Base-by-base conservation (phyloP, 1,140 invertebrate species). In the Chlorops oryzae region DNA sequence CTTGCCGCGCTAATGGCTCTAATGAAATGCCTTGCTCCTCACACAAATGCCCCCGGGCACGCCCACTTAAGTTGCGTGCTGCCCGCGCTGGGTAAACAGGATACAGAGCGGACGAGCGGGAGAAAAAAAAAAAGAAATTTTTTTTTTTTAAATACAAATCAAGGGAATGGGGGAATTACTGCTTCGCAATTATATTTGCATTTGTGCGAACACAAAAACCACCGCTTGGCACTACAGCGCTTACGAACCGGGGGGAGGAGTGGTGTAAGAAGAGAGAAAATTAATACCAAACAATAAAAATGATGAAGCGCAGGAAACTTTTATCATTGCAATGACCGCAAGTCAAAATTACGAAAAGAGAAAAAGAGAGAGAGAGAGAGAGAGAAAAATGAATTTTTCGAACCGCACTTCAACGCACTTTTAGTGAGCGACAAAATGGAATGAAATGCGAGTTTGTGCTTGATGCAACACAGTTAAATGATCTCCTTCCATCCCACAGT, bases 131-230 rank as follows among this genome's bases (percentile, higher is more conserved):
- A n/a, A 5, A 45, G 24, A n/a, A 44, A n/a, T 27, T 18, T 10
- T 17, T 6, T 27, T 20, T 27, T 12, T 20, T 35, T 32, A 39
- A 40, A 32, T 43, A 35, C 25, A 25, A 21, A 28, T 20, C 37
- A 52, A 34, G 23, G n/a, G n/a, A n/a, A n/a, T n/a, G n/a, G n/a
- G n/a, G n/a, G n/a, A n/a, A n/a, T n/a, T n/a, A n/a, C n/a, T n/a
- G n/a, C n/a, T n/a, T n/a, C 41, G 51, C 65, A 69, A 69, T 69
- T 69, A 69, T 69, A 69, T 69, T 69, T 69, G 65, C 65, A 69
- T 69, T 69, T 69, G 65, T 68, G 62, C 58, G 62, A 63, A 39
- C 10, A 40, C 21, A 6, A 17, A 37, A 23, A 34, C 9, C 21
- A n/a, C n/a, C n/a, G n/a, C n/a, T n/a, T n/a, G n/a, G 10, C 9